A percentile compares a stretch with the other conserved stretches of the same genome.
Evolutionary conservation across 2,113 vertebrate species (phyloP).

Genomic region (Sterrhoptilus dennistouni): DNA sequence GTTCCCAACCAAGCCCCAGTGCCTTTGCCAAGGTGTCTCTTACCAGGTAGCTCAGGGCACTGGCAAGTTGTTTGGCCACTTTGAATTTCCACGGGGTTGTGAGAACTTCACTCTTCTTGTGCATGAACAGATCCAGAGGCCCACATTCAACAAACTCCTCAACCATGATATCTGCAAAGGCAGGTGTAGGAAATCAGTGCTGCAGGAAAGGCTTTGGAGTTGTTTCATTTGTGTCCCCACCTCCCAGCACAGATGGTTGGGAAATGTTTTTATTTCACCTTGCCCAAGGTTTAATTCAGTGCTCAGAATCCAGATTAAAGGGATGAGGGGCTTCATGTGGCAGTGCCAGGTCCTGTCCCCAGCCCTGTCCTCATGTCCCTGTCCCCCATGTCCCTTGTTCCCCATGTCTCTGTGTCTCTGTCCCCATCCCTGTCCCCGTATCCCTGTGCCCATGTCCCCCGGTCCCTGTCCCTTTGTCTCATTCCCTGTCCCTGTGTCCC

Average conservation of each 20-base stretch:
- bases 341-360: background rate
- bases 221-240: rapidly evolving
- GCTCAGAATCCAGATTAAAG: background rate
- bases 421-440: too few relatives aligned
- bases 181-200: background rate
- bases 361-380: too few relatives aligned
- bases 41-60: constrained; percentile 96
- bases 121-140: constrained; percentile 93
- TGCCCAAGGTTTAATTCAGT: background rate
- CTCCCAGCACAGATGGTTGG: background rate
- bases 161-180: constrained; percentile 91
- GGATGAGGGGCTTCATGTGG: background rate
- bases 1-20: background rate
- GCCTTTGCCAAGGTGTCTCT: constrained; percentile 13
- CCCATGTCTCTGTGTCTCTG: too few relatives aligned
- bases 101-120: constrained; percentile 80
- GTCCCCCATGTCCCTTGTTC: too few relatives aligned
- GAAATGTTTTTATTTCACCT: background rate
- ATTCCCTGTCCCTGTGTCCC: too few relatives aligned
- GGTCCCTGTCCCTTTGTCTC: too few relatives aligned
- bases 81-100: constrained; percentile 95
- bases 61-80: constrained; percentile 94
- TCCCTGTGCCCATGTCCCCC: too few relatives aligned
- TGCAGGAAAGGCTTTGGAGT: rapidly evolving
- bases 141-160: constrained; percentile 93